A percentile compares a stretch with the other conserved stretches of the same genome.
Evolutionary conservation across 2,888 invertebrate species (phyloP).

Genomic region (Hanleya hanleyi): DNA sequence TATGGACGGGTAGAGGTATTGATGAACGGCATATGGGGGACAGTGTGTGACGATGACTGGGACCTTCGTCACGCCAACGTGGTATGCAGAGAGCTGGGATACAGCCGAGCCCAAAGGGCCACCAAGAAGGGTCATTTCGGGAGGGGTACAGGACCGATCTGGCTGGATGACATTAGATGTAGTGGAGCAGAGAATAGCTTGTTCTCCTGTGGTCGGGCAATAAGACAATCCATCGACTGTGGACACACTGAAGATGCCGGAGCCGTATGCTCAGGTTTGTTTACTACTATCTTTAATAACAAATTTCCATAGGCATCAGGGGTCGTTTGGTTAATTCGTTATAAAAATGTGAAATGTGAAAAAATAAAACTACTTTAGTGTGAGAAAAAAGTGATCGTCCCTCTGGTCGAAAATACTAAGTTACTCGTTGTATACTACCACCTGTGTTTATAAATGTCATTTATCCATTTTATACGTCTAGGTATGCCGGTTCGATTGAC

Average conservation of each 20-base stretch:
- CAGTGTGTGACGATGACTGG: constrained; percentile 18
- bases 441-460: neutral
- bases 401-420: neutral
- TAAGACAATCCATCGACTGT: constrained; percentile 5
- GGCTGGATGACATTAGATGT: constrained; percentile 19
- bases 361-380: too few relatives aligned
- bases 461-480: neutral
- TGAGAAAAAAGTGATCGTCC: neutral
- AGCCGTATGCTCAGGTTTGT: constrained; percentile 12
- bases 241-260: constrained; percentile 19
- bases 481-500: constrained; percentile 14
- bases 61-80: constrained; percentile 2
- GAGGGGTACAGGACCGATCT: constrained; percentile 12
- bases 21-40: constrained; percentile 18
- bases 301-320: too few relatives aligned
- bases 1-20: constrained; percentile 18
- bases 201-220: constrained; percentile 7
- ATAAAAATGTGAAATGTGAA: too few relatives aligned
- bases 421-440: too few relatives aligned
- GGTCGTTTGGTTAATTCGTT: too few relatives aligned
- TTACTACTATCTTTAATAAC: too few relatives aligned
- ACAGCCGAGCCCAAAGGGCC: neutral
- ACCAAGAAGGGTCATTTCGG: constrained; percentile 10
- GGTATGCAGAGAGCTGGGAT: constrained; percentile 16
- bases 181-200: constrained; percentile 11